Evolutionary conservation across 2,113 vertebrate species (phyloP).

Genomic region (Epinephelus moara): DNA sequence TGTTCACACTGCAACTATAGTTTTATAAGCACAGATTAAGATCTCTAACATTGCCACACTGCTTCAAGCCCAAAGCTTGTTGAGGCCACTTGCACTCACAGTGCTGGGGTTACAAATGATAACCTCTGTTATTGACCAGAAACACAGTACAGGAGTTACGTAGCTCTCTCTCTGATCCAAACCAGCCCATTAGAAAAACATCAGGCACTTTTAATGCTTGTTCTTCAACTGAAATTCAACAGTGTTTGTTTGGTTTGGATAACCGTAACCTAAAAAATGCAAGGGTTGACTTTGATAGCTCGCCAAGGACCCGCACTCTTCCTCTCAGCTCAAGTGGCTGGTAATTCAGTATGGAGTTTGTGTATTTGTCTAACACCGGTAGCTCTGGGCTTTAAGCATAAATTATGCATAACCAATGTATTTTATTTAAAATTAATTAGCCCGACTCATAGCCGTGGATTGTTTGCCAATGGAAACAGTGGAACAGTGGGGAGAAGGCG

Average conservation of each 20-base stretch:
- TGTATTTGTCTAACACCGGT: slow-evolving; percentile 85
- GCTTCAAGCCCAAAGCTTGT: neutral
- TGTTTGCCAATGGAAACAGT: slow-evolving; percentile 81
- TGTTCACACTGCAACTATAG: slow-evolving; percentile 2
- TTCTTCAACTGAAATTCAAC: slow-evolving; percentile 57
- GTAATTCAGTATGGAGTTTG: slow-evolving; percentile 81
- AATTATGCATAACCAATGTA: slow-evolving; percentile 84
- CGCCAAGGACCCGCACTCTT: slow-evolving; percentile 58
- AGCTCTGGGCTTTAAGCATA: slow-evolving; percentile 81
- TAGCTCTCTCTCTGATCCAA: slow-evolving; percentile 20
- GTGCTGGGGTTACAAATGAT: neutral
- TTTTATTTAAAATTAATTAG: slow-evolving; percentile 87
- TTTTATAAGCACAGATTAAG: neutral
- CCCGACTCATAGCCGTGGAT: slow-evolving; percentile 59
- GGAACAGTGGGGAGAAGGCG: slow-evolving; percentile 36
- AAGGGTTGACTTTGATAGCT: slow-evolving; percentile 60
- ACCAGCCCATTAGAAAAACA: slow-evolving; percentile 32
- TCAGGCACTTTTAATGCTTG: slow-evolving; percentile 56
- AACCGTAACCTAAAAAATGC: slow-evolving; percentile 57
- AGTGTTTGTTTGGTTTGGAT: slow-evolving; percentile 81
- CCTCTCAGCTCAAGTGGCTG: slow-evolving; percentile 73
- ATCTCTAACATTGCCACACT: neutral
- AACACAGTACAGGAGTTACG: neutral
- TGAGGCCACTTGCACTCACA: neutral
- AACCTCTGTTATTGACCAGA: slow-evolving; percentile 22